Evolutionary conservation across 2,113 vertebrate genomes (phyloP).

Genomic region (Empidonax alnorum): DNA sequence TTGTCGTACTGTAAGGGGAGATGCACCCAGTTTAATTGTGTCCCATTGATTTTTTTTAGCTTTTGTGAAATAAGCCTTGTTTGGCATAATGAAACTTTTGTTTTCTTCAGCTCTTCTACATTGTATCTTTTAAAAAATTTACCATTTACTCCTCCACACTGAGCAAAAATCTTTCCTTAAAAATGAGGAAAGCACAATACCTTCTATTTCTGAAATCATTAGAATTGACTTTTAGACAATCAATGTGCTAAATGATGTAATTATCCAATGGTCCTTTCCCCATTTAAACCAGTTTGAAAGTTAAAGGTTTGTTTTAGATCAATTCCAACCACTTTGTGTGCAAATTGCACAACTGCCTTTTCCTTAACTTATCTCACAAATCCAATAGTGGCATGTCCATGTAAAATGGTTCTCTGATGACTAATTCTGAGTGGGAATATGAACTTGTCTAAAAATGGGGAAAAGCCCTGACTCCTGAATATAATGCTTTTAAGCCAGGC

Average conservation of each 20-base stretch:
- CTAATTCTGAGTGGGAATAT: constrained; percentile 20
- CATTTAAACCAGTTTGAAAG: constrained; percentile 89
- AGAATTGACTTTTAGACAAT: constrained; percentile 87
- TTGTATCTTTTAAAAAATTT: constrained; percentile 76
- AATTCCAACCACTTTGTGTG: constrained; percentile 88
- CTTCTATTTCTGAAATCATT: constrained; percentile 88
- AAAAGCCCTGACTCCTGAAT: not conserved
- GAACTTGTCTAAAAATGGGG: not conserved
- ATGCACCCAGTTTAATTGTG: constrained; percentile 85
- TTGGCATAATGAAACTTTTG: constrained; percentile 95
- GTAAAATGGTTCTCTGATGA: constrained; percentile 50
- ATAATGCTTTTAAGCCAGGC: not conserved
- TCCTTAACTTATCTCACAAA: constrained; percentile 87
- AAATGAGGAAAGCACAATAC: constrained; percentile 81
- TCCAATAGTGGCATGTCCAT: constrained; percentile 66
- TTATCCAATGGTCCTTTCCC: constrained; percentile 82
- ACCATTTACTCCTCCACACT: constrained; percentile 60
- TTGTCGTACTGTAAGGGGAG: constrained; percentile 65
- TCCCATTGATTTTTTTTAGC: constrained; percentile 84
- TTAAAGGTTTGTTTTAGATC: constrained; percentile 90
- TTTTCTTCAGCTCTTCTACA: constrained; percentile 84
- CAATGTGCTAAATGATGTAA: constrained; percentile 93
- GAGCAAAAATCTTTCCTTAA: constrained; percentile 79
- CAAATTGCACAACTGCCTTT: constrained; percentile 84
- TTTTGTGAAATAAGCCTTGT: constrained; percentile 83